Evolutionary conservation across 2,797 vertebrate species (phyloP).

Genomic region (Gila robusta): DNA sequence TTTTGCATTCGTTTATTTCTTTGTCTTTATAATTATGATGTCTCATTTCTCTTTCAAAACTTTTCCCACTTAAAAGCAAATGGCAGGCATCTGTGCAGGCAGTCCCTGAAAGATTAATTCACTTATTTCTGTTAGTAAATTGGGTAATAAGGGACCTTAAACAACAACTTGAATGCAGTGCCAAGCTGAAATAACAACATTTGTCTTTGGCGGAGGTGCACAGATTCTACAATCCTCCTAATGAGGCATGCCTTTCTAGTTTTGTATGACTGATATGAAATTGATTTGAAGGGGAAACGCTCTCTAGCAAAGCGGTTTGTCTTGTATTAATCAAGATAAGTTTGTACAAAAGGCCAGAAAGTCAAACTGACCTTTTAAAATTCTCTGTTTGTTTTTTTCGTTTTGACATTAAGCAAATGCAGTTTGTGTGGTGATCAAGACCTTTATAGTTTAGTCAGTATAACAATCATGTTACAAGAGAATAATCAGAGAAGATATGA

Average conservation of each 20-base stretch:
- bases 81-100: constrained; percentile 27
- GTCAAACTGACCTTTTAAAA: constrained; percentile 48
- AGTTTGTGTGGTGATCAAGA: constrained; percentile 6
- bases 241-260: background rate
- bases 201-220: constrained; percentile 74
- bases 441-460: constrained; percentile 26
- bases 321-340: constrained; percentile 35
- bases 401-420: constrained; percentile 46
- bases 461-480: background rate
- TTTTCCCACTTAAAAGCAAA: constrained; percentile 20
- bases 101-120: constrained; percentile 79
- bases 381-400: constrained; percentile 20
- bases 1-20: background rate
- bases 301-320: background rate
- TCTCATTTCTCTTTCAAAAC: background rate
- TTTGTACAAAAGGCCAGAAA: constrained; percentile 23
- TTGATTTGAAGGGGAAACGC: background rate
- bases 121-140: constrained; percentile 80
- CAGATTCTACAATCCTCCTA: constrained; percentile 64
- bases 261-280: constrained; percentile 25
- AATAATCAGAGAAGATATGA: background rate
- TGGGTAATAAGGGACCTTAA: constrained; percentile 77
- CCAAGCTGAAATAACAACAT: constrained; percentile 79
- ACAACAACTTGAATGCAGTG: constrained; percentile 82
- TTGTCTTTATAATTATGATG: background rate